A percentile compares a stretch with the other conserved stretches of the same genome.
These are phyloP conservation scores for Hylyphantes graminicola DNA, from an alignment of 1,140 invertebrate species.

Conservation along the genomic window DNA sequence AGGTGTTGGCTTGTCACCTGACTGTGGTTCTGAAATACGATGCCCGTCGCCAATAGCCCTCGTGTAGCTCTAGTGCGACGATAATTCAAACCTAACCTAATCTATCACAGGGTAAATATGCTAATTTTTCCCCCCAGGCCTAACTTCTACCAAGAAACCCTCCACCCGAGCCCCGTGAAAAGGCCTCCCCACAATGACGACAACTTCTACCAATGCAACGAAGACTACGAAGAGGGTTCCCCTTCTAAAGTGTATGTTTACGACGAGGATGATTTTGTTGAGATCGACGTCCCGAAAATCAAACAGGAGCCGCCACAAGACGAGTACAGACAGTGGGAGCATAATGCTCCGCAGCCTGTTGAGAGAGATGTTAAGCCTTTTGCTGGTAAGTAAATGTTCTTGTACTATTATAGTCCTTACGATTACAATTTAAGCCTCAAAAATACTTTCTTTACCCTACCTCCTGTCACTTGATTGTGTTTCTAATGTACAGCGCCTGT, in stretches of 20 bases:
- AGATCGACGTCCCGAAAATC: not conserved
- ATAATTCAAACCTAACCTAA: too few relatives aligned
- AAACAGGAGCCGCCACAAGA: constrained; percentile 35
- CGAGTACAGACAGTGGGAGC: constrained; percentile 6
- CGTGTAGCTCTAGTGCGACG: too few relatives aligned
- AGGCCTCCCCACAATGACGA: not conserved
- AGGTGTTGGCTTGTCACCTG: too few relatives aligned
- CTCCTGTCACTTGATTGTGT: too few relatives aligned
- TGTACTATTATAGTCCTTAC: too few relatives aligned
- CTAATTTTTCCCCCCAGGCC: constrained; percentile 23
- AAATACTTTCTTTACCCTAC: too few relatives aligned
- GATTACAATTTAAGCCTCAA: too few relatives aligned
- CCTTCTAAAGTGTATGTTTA: constrained; percentile 21
- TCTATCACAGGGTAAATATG: not conserved
- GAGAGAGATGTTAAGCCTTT: constrained; percentile 1
- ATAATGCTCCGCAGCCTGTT: not conserved
- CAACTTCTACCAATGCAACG: constrained; percentile 1
- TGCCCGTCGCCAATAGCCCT: too few relatives aligned
- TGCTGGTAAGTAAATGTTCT: not conserved
- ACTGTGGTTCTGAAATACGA: too few relatives aligned
- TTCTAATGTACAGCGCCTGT: too few relatives aligned
- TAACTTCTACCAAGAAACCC: constrained; percentile 55
- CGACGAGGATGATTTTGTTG: constrained; percentile 41
- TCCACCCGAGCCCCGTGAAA: constrained; percentile 25
- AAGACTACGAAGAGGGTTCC: not conserved